phyloP scores from a whole-genome alignment of 2,888 invertebrate genomes.

The Melanostoma mellinum region DNA sequence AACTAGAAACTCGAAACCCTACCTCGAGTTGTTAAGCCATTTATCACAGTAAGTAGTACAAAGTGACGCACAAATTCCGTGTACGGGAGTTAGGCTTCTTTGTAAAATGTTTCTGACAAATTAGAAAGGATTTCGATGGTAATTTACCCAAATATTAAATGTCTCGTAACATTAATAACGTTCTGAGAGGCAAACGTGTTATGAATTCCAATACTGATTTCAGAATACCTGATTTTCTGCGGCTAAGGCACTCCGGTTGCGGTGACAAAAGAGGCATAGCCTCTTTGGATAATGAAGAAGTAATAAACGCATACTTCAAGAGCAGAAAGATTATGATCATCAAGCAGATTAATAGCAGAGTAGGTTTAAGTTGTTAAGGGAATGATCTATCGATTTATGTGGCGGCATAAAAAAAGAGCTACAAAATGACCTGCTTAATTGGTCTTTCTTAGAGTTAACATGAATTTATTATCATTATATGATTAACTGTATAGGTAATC shows the following conservation, averaged over 20 bases:
- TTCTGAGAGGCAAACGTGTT: conserved; percentile 54
- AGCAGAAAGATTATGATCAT: conserved; percentile 53
- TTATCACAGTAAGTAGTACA: conserved; percentile 60
- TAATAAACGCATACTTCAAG: conserved; percentile 35
- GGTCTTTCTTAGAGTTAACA: conserved; percentile 26
- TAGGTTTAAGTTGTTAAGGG: conserved; percentile 31
- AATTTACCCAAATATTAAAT: conserved; percentile 67
- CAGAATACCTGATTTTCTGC: conserved; percentile 51
- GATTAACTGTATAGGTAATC: conserved; percentile 2
- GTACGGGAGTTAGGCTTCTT: conserved; percentile 25
- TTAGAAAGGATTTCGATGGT: conserved; percentile 63
- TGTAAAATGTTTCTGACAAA: conserved; percentile 59
- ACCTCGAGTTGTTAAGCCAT: conserved; percentile 53
- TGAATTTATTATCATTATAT: conserved; percentile 37
- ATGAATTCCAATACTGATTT: conserved; percentile 66
- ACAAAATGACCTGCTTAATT: conserved; percentile 38
- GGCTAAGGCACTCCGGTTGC: conserved; percentile 31
- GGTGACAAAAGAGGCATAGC: conserved; percentile 20
- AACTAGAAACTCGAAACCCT: conserved; percentile 60
- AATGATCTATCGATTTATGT: conserved; percentile 50
- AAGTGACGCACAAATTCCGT: conserved; percentile 52
- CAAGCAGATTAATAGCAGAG: conserved; percentile 40
- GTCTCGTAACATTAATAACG: conserved; percentile 64
- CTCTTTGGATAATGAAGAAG: conserved; percentile 13
- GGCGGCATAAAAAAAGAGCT: conserved; percentile 23